Percentiles rank a stretch among this genome's conserved stretches.
Evolutionary conservation across 1,140 invertebrate genomes (phyloP).

Genomic region (Arion vulgaris): DNA sequence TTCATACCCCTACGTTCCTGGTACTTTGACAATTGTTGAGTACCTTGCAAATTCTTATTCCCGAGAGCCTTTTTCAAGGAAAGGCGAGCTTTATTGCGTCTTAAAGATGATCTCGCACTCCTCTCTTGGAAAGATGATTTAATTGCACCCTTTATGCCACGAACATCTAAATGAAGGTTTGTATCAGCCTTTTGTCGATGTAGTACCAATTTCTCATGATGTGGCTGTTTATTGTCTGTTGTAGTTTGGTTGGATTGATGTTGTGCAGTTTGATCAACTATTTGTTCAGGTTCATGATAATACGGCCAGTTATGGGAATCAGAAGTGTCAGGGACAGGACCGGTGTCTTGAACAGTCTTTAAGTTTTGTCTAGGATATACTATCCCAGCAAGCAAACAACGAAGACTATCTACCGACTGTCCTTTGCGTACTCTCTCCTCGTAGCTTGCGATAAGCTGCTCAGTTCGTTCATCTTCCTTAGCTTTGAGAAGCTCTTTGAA

Average conservation of each 20-base stretch:
- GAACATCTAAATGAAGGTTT: background rate
- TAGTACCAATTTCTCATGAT: background rate
- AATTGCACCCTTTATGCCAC: slow-evolving; percentile 15
- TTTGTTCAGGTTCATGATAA: background rate
- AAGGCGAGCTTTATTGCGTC: slow-evolving; percentile 52
- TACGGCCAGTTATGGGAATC: background rate
- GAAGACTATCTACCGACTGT: background rate
- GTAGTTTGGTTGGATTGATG: background rate
- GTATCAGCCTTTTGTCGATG: background rate
- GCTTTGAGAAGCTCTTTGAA: slow-evolving; percentile 37
- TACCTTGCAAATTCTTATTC: slow-evolving; percentile 26
- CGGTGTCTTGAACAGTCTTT: background rate
- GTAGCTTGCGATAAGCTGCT: slow-evolving; percentile 43
- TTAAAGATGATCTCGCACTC: slow-evolving; percentile 38
- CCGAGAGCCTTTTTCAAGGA: slow-evolving; percentile 52
- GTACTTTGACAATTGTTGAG: background rate
- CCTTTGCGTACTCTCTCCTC: slow-evolving; percentile 39
- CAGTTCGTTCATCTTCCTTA: slow-evolving; percentile 37
- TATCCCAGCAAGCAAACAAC: background rate
- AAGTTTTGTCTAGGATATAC: slow-evolving; percentile 16
- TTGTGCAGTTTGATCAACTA: no score
- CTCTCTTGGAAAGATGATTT: slow-evolving; percentile 8
- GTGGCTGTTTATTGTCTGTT: background rate
- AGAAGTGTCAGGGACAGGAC: background rate
- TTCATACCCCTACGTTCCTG: background rate